Evolutionary conservation across 2,888 invertebrate species (phyloP), one percentile per base, ranked within the genome.

Genomic region (Luperina nickerlii): DNA sequence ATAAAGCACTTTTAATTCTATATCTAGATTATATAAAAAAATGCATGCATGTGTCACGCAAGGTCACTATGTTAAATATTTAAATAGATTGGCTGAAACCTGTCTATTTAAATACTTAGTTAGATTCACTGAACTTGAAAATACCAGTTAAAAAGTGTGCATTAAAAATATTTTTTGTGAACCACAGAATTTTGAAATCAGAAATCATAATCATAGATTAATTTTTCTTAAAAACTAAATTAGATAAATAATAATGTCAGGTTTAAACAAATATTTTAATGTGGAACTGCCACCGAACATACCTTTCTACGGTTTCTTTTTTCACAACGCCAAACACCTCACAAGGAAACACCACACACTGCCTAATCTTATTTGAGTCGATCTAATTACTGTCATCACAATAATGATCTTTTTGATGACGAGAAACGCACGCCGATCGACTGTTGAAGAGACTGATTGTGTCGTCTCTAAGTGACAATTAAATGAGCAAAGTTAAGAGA

Each of bases 391-490:
- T 76, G 63, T 78, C 85, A 81, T 80, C 32, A 80, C 76, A 81
- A 8, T 78, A 62, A 77, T 75, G 24, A 73, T 65, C 0, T 38
- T 70, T 72, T 32, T 76, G 66, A 81, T 85, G 77, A 45, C 62
- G 32, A 81, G 75, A 76, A 76, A 65, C 79, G 73, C 66, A 72
- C 76, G 54, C 75, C 71, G 24, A 78, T 78, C 45, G 38, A 51
- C 66, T 75, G 74, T 65, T 63, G 79, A 68, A 65, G 65, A 76
- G 62, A 15, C 76, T 76, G 82, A 79, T 51, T 76, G 76, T 73
- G 73, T 20, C 24, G 54, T 57, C 69, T 76, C 42, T 71, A 78
- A 76, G 74, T 80, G 81, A 68, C 82, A 87, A 84, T 86, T 79
- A 86, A 82, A 82, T 42, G 67, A 82, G 74, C 57, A 82, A 70